phyloP scores from a whole-genome alignment of 2,797 vertebrate genomes.

The Lates japonicus region DNA sequence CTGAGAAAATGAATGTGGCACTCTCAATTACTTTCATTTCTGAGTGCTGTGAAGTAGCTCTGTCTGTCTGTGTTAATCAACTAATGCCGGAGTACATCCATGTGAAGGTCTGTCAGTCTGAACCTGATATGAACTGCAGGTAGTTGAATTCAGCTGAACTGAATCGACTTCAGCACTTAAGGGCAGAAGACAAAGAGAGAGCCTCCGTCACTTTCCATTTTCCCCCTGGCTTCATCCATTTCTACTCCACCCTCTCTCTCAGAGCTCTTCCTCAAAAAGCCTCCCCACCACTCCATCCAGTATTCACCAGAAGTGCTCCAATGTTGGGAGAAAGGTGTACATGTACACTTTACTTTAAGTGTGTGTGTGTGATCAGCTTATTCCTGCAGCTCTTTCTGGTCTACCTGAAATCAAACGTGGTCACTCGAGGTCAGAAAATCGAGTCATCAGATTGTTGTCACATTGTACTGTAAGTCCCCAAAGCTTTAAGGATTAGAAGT shows the following conservation, averaged over 20 bases:
- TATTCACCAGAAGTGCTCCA: slow-evolving; percentile 41
- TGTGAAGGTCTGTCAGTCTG: slow-evolving; percentile 6
- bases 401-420: neutral
- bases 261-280: slow-evolving; percentile 23
- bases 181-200: slow-evolving; percentile 43
- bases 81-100: neutral
- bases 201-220: slow-evolving; percentile 64
- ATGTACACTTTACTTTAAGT: neutral
- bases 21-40: neutral
- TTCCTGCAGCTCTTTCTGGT: slow-evolving; percentile 10
- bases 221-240: slow-evolving; percentile 53
- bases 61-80: neutral
- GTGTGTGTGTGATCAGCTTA: neutral
- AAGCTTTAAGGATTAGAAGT: neutral
- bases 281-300: slow-evolving; percentile 12
- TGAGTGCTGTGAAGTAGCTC: neutral
- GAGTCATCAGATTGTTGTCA: neutral
- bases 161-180: slow-evolving; percentile 38
- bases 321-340: neutral
- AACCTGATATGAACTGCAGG: slow-evolving; percentile 10
- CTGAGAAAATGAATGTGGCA: neutral
- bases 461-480: neutral
- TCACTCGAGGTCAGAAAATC: neutral
- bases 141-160: neutral
- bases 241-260: neutral